Evolutionary conservation across 2,113 vertebrate genomes (phyloP).

Genomic region (Empidonax alnorum): DNA sequence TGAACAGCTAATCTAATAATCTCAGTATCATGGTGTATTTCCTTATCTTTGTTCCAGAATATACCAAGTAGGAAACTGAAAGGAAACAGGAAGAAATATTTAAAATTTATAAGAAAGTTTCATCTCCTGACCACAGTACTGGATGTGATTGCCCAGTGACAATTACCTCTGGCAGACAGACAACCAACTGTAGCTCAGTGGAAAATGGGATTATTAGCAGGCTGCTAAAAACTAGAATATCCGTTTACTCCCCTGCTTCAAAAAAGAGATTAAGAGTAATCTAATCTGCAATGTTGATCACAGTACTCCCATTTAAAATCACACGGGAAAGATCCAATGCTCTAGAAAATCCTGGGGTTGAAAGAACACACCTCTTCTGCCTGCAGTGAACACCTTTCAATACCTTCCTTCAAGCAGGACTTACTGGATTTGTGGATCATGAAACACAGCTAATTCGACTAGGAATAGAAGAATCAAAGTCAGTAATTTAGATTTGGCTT

Average conservation of each 20-base stretch:
- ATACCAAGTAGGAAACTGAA: background rate
- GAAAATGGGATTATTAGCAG: slow-evolving; percentile 61
- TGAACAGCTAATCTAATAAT: background rate
- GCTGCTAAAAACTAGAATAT: slow-evolving; percentile 33
- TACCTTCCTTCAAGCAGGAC: background rate
- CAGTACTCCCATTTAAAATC: background rate
- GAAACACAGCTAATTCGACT: background rate
- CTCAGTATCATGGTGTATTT: background rate
- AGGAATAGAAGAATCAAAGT: background rate
- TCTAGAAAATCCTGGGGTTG: background rate
- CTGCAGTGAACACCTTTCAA: background rate
- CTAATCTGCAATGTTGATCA: slow-evolving; percentile 2
- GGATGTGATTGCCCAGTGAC: background rate
- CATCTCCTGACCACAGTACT: background rate
- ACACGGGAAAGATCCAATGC: background rate
- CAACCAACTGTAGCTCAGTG: slow-evolving; percentile 17
- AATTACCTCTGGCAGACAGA: slow-evolving; percentile 25
- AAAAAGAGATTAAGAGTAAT: slow-evolving; percentile 38
- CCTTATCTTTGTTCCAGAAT: background rate
- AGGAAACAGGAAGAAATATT: background rate
- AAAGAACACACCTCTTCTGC: background rate
- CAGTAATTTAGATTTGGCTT: background rate
- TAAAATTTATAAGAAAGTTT: background rate
- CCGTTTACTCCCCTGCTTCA: background rate
- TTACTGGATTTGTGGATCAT: background rate